Conservation (phyloP, 2,888 invertebrate species). For the Clivina fossor region DNA sequence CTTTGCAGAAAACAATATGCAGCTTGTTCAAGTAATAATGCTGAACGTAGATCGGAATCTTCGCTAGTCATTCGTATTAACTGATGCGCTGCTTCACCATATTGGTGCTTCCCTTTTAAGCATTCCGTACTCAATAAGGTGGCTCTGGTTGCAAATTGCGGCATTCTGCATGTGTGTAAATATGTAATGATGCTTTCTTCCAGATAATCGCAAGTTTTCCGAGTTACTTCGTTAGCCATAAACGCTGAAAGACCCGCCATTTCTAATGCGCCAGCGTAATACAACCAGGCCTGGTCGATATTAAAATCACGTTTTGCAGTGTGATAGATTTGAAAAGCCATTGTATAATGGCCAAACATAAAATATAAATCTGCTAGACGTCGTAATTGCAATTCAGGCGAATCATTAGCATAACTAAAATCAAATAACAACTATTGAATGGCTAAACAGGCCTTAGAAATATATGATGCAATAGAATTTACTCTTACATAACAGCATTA, state of each 20-base stretch:
- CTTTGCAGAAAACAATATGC: conserved; percentile 83
- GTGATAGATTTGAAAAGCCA: conserved; percentile 93
- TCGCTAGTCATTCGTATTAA: conserved; percentile 94
- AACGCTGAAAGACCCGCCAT: conserved; percentile 94
- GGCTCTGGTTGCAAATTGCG: conserved; percentile 89
- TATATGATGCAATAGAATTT: conserved; percentile 41
- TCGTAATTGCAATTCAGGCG: conserved; percentile 89
- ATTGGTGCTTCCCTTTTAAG: conserved; percentile 73
- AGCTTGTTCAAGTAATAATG: conserved; percentile 91
- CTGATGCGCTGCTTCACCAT: conserved; percentile 92
- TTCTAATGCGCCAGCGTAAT: conserved; percentile 94
- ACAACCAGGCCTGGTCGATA: conserved; percentile 95
- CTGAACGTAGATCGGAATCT: conserved; percentile 95
- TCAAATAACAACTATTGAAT: conserved; percentile 19
- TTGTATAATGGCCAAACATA: conserved; percentile 90
- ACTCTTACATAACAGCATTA: conserved; percentile 85
- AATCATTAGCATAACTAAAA: conserved; percentile 74
- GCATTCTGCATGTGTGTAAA: conserved; percentile 85
- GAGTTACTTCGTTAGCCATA: conserved; percentile 77
- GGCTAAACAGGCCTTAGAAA: conserved; percentile 11
- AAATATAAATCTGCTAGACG: conserved; percentile 94
- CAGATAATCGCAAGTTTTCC: conserved; percentile 86
- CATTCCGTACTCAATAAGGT: conserved; percentile 88
- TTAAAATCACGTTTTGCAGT: conserved; percentile 97
- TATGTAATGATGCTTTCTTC: conserved; percentile 93